phyloP scores from a whole-genome alignment of 2,888 invertebrate species.

The Drosophila buzzatii region DNA sequence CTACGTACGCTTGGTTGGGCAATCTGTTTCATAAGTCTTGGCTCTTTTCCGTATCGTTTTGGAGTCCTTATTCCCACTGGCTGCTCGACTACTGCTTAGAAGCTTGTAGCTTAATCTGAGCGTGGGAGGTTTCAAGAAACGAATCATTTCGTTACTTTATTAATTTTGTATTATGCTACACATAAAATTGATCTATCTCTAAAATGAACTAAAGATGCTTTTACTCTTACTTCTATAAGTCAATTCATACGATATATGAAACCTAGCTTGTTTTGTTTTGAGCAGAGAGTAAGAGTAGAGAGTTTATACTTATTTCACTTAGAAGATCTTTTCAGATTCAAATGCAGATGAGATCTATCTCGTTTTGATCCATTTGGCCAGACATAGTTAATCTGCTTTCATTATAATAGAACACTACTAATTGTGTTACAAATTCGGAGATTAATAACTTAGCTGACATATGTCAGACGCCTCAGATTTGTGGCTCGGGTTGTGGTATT shows the following conservation, averaged over 20 bases:
- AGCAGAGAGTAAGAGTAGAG: background rate
- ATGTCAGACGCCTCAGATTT: constrained; percentile 1
- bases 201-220: background rate
- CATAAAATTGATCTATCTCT: background rate
- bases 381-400: background rate
- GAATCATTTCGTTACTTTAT: background rate
- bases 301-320: too few relatives aligned
- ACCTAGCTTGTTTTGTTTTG: background rate
- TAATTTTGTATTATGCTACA: background rate
- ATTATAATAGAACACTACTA: background rate
- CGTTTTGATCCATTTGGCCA: background rate
- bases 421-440: background rate
- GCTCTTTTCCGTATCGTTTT: background rate
- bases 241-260: background rate
- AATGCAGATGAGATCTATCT: background rate
- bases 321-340: background rate
- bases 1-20: background rate
- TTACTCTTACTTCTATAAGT: background rate
- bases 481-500: constrained; percentile 4
- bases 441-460: constrained; percentile 21
- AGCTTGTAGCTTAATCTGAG: too few relatives aligned
- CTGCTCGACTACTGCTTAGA: background rate
- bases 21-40: background rate
- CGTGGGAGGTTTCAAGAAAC: background rate
- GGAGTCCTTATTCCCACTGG: background rate